These are phyloP conservation scores for Helarctos malayanus DNA, from an alignment of 2,797 vertebrate genomes.

Conservation along the genomic window DNA sequence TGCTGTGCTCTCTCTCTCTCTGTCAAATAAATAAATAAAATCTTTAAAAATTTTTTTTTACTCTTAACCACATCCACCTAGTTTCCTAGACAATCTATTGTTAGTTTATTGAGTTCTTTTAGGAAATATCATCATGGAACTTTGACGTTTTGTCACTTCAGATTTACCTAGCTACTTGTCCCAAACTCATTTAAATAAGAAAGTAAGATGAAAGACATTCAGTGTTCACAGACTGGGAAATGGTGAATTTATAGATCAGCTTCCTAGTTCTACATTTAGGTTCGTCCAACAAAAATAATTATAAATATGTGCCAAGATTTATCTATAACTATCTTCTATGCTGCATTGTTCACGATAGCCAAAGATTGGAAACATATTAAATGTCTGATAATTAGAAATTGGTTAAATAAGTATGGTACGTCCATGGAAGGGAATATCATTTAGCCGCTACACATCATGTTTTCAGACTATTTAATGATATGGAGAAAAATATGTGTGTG, in stretches of 20 bases:
- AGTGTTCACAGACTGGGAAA: background rate
- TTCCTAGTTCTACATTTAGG: background rate
- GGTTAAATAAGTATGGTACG: background rate
- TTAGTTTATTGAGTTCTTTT: background rate
- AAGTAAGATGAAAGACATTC: background rate
- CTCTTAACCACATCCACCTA: background rate
- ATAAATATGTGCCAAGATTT: background rate
- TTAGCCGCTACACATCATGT: background rate
- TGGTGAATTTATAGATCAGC: background rate
- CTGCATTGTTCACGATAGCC: background rate
- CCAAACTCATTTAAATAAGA: background rate
- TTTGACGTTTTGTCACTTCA: background rate
- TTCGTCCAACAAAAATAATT: background rate
- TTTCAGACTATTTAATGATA: background rate
- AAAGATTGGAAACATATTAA: background rate
- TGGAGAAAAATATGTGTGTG: background rate
- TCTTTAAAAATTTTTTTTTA: background rate
- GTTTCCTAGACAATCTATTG: background rate
- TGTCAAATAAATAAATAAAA: background rate
- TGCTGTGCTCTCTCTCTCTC: background rate
- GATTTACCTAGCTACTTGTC: background rate
- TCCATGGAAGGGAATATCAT: background rate
- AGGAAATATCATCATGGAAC: conserved; percentile 12
- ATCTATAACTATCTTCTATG: background rate
- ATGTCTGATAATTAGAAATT: background rate